Evolutionary conservation across 2,113 vertebrate species (phyloP), one percentile per base, ranked within the genome.

Genomic region (Pithys albifrons): DNA sequence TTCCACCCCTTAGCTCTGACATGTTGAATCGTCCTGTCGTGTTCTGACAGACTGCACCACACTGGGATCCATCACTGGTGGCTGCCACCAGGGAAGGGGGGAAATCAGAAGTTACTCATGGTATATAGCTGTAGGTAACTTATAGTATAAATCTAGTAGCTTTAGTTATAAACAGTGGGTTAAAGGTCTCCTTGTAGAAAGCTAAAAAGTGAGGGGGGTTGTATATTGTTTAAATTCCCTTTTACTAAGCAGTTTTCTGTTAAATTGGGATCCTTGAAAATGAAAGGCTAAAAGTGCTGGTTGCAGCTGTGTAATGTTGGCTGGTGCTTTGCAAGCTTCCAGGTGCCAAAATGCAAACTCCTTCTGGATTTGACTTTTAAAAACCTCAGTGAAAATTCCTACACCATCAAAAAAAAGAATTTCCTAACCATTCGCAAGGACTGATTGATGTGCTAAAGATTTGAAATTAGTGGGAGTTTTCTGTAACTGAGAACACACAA

Each of bases 241-340:
- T 92, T 93, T 19, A 31, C 1, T 17, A 88, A 46, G 54, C 46
- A 65, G 16, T 59, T 82, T 91, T 76, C 27, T 83, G 24, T 77
- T 82, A 72, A 52, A 83, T 77, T 85, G 28, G 8, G 77, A 31
- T 41, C 79, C 14, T 59, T 79, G 45, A 79, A 95, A 85, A 88
- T 29, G 25, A 49, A 79, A 83, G 67, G 45, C 46, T 9, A 35
- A 35, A 55, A 6, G 7, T 61, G 12, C 27, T 85, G 58, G 27
- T 85, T 92, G 23, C 14, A 79, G 54, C 45, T 76, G 27, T 52
- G 54, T 73, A 64, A 55, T 29, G 35, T 7, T 71, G 66, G 35
- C 29, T 52, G 48, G 13, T 29, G 41, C 65, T 92, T 65, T 70
- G 41, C 69, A 72, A 54, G 16, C 19, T 88, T 79, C 33, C 54